These are phyloP conservation scores for Lobophora halterata DNA, from an alignment of 2,888 invertebrate genomes.

Conservation along the genomic window DNA sequence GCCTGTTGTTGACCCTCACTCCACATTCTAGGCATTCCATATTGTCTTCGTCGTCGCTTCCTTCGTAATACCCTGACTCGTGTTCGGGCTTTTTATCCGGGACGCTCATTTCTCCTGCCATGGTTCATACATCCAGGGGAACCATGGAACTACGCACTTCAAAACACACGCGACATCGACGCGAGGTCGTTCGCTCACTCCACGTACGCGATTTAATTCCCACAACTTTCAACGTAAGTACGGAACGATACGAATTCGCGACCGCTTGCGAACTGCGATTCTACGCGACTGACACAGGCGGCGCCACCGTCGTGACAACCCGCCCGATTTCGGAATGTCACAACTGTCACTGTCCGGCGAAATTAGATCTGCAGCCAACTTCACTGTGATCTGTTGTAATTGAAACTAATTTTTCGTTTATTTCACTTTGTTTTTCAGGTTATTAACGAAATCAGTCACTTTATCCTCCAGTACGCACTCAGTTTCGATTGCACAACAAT, in stretches of 20 bases:
- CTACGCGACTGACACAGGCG: constrained; percentile 44
- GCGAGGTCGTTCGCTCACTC: constrained; percentile 23
- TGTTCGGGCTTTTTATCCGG: constrained; percentile 85
- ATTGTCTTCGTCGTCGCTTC: constrained; percentile 83
- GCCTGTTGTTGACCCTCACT: constrained; percentile 68
- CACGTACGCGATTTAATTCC: constrained; percentile 37
- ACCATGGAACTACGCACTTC: constrained; percentile 48
- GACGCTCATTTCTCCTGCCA: constrained; percentile 81
- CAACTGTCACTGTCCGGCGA: constrained; percentile 38
- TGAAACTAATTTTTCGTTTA: constrained; percentile 55
- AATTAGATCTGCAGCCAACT: constrained; percentile 54
- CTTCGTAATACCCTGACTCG: constrained; percentile 93
- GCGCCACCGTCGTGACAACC: constrained; percentile 52
- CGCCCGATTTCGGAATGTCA: constrained; percentile 45
- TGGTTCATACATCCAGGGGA: constrained; percentile 66
- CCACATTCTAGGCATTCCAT: constrained; percentile 79
- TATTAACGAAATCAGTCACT: constrained; percentile 54
- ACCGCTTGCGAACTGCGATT: constrained; percentile 52
- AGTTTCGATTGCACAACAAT: constrained; percentile 51
- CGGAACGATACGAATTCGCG: constrained; percentile 67
- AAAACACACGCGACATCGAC: constrained; percentile 10
- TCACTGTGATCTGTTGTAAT: too few species aligned
- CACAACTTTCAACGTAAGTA: constrained; percentile 66
- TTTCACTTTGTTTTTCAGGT: constrained; percentile 43
- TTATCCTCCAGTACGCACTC: constrained; percentile 41